phyloP scores from a whole-genome alignment of 2,797 vertebrate species.

The Urosaurus nigricauda region DNA sequence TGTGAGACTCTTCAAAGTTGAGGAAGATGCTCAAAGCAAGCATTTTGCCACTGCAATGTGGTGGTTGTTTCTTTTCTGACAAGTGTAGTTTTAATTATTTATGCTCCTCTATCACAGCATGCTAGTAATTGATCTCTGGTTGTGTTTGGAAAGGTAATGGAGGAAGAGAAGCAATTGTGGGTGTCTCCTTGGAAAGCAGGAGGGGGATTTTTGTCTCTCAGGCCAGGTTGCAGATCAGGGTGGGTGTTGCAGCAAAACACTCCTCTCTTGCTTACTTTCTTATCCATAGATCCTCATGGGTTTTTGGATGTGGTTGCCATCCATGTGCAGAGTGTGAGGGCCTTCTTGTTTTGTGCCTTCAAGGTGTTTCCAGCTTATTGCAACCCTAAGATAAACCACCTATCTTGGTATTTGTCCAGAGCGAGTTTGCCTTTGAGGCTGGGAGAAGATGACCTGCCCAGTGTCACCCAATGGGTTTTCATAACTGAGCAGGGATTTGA shows the following conservation, averaged over 20 bases:
- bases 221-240: background rate
- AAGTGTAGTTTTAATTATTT: slow-evolving; percentile 31
- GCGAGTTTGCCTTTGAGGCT: no score
- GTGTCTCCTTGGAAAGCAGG: background rate
- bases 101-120: background rate
- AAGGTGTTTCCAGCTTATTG: no score
- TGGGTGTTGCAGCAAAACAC: background rate
- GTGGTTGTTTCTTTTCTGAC: background rate
- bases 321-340: no score
- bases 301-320: no score
- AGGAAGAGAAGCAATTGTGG: background rate
- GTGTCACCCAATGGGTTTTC: no score
- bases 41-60: background rate
- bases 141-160: background rate
- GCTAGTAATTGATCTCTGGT: background rate
- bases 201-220: background rate
- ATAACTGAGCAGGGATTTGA: no score
- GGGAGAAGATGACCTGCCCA: no score
- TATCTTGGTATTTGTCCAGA: no score
- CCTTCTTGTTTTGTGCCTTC: background rate
- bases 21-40: background rate
- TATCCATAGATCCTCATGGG: no score
- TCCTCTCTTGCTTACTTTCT: background rate
- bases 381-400: no score
- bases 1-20: background rate